Conservation (phyloP, 92 coral and sea anemone species). For the Muricea muricata region DNA sequence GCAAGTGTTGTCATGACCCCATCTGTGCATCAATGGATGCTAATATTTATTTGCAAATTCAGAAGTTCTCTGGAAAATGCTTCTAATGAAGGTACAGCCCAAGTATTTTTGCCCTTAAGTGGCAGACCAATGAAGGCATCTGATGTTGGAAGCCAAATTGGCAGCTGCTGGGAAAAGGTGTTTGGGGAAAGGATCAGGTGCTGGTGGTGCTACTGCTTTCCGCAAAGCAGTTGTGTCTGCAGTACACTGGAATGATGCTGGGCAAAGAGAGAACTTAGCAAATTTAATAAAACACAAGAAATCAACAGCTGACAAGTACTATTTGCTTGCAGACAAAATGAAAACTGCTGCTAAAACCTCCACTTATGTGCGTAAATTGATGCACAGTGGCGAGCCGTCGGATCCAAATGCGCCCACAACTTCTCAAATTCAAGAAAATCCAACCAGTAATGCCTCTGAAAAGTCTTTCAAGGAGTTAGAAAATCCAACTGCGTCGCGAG, state of each 20-base stretch:
- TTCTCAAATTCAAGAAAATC: neutral
- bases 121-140: too few relatives aligned
- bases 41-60: too few relatives aligned
- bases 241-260: neutral
- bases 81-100: neutral
- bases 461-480: neutral
- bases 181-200: neutral
- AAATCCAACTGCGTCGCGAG: too few relatives aligned
- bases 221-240: neutral
- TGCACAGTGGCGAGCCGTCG: neutral
- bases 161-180: neutral
- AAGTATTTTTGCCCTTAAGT: too few relatives aligned
- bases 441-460: neutral
- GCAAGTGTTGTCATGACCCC: too few relatives aligned
- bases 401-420: neutral
- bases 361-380: neutral
- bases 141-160: too few relatives aligned
- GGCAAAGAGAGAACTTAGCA: neutral
- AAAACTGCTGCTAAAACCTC: neutral
- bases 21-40: too few relatives aligned
- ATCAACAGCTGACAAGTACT: conserved; percentile 8
- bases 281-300: neutral
- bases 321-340: neutral
- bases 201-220: neutral
- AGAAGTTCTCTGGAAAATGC: neutral